Base-by-base conservation (phyloP, 2,888 invertebrate genomes). In the Eupithecia tripunctaria region DNA sequence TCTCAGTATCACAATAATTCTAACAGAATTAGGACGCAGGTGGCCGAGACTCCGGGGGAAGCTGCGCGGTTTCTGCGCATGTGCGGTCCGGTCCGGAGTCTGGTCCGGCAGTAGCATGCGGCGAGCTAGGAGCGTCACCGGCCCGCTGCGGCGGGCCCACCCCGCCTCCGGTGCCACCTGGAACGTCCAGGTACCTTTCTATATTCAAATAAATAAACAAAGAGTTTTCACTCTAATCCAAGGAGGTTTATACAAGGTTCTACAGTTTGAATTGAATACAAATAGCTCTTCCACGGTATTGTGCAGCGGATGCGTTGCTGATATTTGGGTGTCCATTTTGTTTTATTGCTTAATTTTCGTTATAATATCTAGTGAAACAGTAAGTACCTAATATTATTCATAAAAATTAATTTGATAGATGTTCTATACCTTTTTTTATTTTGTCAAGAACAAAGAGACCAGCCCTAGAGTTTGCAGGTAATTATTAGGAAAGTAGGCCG, bases 91-190 rank as follows among this genome's bases (percentile, higher is more conserved):
- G 32, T 36, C 63, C 29, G 67, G 79, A 76, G 78, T 67, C 74
- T 80, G 80, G 81, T 83, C 82, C 72, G 68, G 41, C 92, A 93
- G 94, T 93, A 88, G 84, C 85, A 94, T 94, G 93, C 87, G 87
- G 84, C 93, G 94, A 85, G 94, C 93, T 85, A 89, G 94, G 85
- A 94, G 94, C 86, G 94, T 94, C 81, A 92, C 94, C 75, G 96
- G 96, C 80, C 96, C 96, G 82, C 90, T 96, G 84, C 95, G 97
- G 82, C 95, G 96, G 75, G 96, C 97, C 78, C 96, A 96, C 94
- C 97, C 97, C 78, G 96, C 97, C 81, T 96, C 97, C 78, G 97
- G 97, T 78, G 97, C 97, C 84, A 97, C 97, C 91, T 97, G 97
- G 97, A 97, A 97, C 88, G 97, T 97, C 81, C 96, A 96, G 95